Evolutionary conservation across 2,113 vertebrate species (phyloP).

Genomic region (Eonycteris spelaea): DNA sequence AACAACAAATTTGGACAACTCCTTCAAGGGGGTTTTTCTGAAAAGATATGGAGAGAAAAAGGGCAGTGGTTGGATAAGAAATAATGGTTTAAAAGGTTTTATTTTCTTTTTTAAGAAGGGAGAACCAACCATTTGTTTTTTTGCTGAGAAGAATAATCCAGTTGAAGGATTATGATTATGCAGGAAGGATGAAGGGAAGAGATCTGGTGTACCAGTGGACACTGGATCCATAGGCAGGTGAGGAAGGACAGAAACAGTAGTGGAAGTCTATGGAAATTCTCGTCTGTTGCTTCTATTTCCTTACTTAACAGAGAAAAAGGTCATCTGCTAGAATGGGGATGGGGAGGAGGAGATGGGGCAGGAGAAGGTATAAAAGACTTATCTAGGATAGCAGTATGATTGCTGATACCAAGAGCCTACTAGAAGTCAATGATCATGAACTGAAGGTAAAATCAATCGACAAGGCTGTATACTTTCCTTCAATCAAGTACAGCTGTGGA

Average conservation of each 20-base stretch:
- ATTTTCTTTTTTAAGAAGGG: background rate
- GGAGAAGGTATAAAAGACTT: background rate
- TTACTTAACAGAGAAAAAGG: background rate
- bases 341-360: background rate
- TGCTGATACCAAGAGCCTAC: background rate
- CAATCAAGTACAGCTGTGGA: background rate
- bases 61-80: background rate
- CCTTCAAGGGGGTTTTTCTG: too few relatives aligned
- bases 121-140: background rate
- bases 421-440: background rate
- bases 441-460: background rate
- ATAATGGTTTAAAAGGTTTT: background rate
- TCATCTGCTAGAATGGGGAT: background rate
- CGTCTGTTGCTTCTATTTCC: background rate
- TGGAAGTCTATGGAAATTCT: background rate
- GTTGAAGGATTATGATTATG: background rate
- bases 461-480: background rate
- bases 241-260: background rate
- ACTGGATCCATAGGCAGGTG: background rate
- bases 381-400: background rate
- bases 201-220: background rate
- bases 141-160: background rate
- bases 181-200: background rate
- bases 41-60: background rate
- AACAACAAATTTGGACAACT: too few relatives aligned